Conservation (phyloP, 1,140 invertebrate species). For the Drosophila leontia region DNA sequence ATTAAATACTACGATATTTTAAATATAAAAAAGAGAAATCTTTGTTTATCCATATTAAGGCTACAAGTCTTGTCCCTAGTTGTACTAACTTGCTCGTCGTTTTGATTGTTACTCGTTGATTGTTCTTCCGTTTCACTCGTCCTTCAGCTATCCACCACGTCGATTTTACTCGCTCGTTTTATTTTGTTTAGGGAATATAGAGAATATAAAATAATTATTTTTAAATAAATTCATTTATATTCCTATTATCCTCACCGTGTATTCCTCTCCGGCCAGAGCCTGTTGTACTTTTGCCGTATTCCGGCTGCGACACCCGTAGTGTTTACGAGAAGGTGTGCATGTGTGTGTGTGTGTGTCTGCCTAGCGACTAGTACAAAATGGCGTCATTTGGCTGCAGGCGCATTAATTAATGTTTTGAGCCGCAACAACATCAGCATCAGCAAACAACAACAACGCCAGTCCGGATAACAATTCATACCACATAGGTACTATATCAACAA, state of each 20-base stretch:
- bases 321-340: not conserved
- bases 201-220: not conserved
- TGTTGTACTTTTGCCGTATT: conserved; percentile 51
- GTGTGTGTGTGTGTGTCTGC: conserved; percentile 28
- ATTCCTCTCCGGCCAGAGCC: conserved; percentile 18
- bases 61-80: no score
- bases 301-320: conserved; percentile 10
- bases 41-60: no score
- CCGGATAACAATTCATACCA: conserved; percentile 33
- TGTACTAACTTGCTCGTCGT: no score
- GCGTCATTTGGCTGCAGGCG: conserved; percentile 76
- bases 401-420: conserved; percentile 80
- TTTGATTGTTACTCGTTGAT: no score
- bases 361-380: conserved; percentile 62
- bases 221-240: not conserved
- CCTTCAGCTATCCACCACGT: not conserved
- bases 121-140: not conserved
- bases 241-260: not conserved
- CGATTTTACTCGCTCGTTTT: not conserved
- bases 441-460: conserved; percentile 33
- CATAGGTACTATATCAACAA: conserved; percentile 2
- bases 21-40: no score
- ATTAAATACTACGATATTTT: no score
- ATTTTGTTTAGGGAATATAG: no score
- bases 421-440: conserved; percentile 52